Percentiles rank a stretch among this genome's conserved stretches.
Evolutionary conservation across 2,113 vertebrate genomes (phyloP).

Genomic region (Prolemur simus): DNA sequence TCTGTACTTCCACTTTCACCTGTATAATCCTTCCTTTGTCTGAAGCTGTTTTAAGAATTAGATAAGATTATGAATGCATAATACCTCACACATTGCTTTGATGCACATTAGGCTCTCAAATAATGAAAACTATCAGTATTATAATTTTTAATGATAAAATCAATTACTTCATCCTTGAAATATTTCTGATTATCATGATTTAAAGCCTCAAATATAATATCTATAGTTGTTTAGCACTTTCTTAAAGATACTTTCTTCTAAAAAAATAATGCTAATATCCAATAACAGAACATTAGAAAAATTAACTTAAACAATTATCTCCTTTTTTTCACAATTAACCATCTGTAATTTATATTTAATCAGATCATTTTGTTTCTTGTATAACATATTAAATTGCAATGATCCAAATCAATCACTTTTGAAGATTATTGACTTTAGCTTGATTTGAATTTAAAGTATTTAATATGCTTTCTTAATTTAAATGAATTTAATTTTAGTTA

Average conservation of each 20-base stretch:
- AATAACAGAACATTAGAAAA: background rate
- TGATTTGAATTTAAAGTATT: background rate
- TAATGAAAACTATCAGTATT: background rate
- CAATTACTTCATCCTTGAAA: background rate
- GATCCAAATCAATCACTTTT: background rate
- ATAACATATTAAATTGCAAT: background rate
- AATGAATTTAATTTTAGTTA: background rate
- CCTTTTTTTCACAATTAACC: background rate
- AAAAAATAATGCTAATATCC: background rate
- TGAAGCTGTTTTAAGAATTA: background rate
- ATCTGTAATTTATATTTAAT: background rate
- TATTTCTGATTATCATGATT: background rate
- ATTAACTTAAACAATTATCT: background rate
- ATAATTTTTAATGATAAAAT: conserved; percentile 12
- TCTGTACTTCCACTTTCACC: background rate
- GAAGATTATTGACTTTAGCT: background rate
- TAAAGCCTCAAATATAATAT: background rate
- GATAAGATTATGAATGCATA: background rate
- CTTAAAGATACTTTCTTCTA: background rate
- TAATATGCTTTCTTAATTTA: background rate
- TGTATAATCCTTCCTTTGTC: background rate
- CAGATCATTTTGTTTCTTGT: background rate
- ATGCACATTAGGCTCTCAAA: background rate
- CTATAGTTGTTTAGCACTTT: background rate
- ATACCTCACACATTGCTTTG: background rate